Base-by-base conservation (phyloP, 2,888 invertebrate genomes). In the Listrodromus nycthemerus region DNA sequence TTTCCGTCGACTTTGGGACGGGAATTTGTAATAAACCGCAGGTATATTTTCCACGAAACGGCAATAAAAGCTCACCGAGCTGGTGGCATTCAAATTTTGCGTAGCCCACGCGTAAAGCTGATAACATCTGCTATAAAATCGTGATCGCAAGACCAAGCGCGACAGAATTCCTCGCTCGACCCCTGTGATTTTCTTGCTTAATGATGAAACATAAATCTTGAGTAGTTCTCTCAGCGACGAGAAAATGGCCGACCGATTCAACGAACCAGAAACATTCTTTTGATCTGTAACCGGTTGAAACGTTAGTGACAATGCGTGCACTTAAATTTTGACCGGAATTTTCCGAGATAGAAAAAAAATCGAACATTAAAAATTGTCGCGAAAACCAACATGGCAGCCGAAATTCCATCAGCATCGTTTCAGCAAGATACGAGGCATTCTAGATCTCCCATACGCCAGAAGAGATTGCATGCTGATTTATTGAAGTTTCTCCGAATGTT, bases 51-150 rank as follows among this genome's bases (percentile, higher is more conserved):
- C 21, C 21, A 10, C 21, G 7, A 0, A 67, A 50, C 69, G 16
- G 52, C 10, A 4, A 33, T 3, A n/a, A n/a, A 8, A 10, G 16
- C 5, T 8, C 21, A 50, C 33, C 63, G 2, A 50, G 13, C 37
- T 7, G 3, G n/a, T 21, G 65, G 66, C 27, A 66, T 55, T 21
- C 45, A 48, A 13, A 7, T 65, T 37, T 71, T 65, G 21, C 33
- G 19, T 16, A 19, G 52, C 37, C 52, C 27, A 50, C 71, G 41
- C 27, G 19, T 65, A n/a, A 41, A 52, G 63, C 45, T 33, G 66
- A 71, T 73, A 45, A 73, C 66, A 79, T 73, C n/a, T 66, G 30
- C 55, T 55, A 50, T 65, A 63, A 52, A 70, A 27, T 13, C 37
- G 78, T 70, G 78, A 79, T 41, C 19, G 13, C 71, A 3, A 41